Evolutionary conservation across 2,113 vertebrate species (phyloP), one percentile per base, ranked within the genome.

Genomic region (Pollimyrus isidori): DNA sequence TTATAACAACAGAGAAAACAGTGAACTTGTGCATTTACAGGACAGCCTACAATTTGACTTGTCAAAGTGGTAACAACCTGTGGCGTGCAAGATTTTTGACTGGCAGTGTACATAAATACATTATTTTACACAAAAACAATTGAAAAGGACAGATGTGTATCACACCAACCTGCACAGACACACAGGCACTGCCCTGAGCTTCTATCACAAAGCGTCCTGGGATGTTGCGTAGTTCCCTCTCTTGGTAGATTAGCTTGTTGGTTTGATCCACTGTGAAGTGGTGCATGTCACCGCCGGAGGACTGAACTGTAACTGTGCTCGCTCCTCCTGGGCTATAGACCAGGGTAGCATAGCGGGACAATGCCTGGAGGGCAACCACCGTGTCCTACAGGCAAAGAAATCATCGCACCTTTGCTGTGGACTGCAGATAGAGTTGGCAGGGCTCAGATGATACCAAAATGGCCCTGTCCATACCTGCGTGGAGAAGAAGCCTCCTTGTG

Each of bases 191-290:
- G 0, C 97, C 96, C 15, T 94, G 93, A 62, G 94, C 94, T 1
- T 86, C 89, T 0, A 87, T 80, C 23, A 7, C 92, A 93, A 96
- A 97, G 1, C 94, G 89, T n/a, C 95, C 95, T 0, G 96, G 95
- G 65, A 96, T 89, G 9, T 56, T 83, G 42, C 94, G 90, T 88
- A 97, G 90, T 17, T 58, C 0, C 82, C 90, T n/a, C 10, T 96
- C 96, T 90, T 99, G 98, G 6, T 97, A 95, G 87, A 98, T 92
- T 84, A 98, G 94, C 50, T 95, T 95, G 92, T 97, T 98, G 89
- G 58, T 56, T 11, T 94, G 56, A 35, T 95, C 94, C 85, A 99
- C 94, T 0, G 94, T 92, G 90, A 99, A 97, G 2, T 88, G 65
- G 80, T 94, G 62, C 91, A 91, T 91, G 82, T 94, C 92, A 1